Evolutionary conservation across 2,113 vertebrate species (phyloP).

Genomic region (Aptenodytes forsteri): DNA sequence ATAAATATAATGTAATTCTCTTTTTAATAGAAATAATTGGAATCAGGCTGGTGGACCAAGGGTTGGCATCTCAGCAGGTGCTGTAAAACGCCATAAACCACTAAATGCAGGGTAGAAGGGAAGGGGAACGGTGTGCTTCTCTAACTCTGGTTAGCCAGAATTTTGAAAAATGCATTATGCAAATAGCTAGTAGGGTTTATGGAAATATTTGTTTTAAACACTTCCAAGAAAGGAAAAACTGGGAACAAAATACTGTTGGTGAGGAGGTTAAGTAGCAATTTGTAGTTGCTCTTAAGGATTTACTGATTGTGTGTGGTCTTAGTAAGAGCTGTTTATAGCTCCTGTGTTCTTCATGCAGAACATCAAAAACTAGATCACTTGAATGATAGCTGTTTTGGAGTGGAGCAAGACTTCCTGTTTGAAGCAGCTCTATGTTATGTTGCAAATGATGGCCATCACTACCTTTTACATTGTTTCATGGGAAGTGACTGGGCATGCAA

Average conservation of each 20-base stretch:
- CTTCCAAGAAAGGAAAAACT: not conserved
- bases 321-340: not conserved
- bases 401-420: not conserved
- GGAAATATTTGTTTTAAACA: not conserved
- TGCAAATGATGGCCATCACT: not conserved
- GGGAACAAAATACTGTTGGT: not conserved
- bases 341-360: not conserved
- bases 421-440: not conserved
- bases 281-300: not conserved
- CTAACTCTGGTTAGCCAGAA: not conserved
- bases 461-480: not conserved
- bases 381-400: not conserved
- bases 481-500: not conserved
- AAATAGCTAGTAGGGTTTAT: not conserved
- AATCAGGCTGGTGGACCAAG: not conserved
- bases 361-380: not conserved
- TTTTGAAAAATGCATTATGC: not conserved
- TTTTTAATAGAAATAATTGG: not conserved
- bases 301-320: not conserved
- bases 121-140: not conserved
- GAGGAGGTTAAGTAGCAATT: not conserved
- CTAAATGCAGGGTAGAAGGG: not conserved
- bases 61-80: not conserved
- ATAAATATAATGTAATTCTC: not conserved
- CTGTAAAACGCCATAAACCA: not conserved